Evolutionary conservation across 2,797 vertebrate species (phyloP).

Genomic region (Oreortyx pictus): DNA sequence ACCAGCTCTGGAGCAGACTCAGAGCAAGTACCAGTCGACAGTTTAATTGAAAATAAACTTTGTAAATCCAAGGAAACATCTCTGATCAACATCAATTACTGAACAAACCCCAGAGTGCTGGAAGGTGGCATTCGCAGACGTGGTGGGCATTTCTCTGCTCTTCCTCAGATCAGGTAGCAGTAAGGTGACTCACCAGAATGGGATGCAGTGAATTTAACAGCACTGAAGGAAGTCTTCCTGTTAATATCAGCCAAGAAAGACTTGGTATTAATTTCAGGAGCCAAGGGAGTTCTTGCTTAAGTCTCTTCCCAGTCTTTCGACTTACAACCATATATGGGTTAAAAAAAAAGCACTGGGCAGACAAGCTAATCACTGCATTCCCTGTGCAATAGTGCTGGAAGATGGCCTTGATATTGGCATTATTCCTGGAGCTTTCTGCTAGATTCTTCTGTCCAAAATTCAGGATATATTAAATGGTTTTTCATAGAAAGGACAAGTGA

Average conservation of each 20-base stretch:
- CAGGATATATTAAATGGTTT: neutral
- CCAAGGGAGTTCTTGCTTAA: conserved; percentile 42
- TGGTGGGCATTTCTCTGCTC: neutral
- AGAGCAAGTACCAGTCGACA: conserved; percentile 26
- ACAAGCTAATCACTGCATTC: neutral
- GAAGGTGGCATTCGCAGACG: neutral
- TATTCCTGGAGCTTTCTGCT: neutral
- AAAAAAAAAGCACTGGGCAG: neutral
- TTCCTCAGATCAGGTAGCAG: neutral
- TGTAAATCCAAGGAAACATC: conserved; percentile 21
- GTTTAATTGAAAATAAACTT: conserved; percentile 63
- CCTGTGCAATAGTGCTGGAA: neutral
- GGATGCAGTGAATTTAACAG: neutral
- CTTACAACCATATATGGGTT: neutral
- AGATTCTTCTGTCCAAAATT: neutral
- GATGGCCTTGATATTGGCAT: neutral
- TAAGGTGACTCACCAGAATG: neutral
- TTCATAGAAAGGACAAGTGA: neutral
- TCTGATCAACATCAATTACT: neutral
- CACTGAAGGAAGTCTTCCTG: neutral
- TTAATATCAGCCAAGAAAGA: conserved; percentile 8
- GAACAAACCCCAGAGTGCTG: neutral
- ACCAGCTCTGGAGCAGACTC: neutral
- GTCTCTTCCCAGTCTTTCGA: conserved; percentile 14
- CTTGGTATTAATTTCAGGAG: conserved; percentile 36